Evolutionary conservation across 1,140 invertebrate genomes (phyloP), one percentile per base, ranked within the genome.

Genomic region (Sinonovacula constricta): DNA sequence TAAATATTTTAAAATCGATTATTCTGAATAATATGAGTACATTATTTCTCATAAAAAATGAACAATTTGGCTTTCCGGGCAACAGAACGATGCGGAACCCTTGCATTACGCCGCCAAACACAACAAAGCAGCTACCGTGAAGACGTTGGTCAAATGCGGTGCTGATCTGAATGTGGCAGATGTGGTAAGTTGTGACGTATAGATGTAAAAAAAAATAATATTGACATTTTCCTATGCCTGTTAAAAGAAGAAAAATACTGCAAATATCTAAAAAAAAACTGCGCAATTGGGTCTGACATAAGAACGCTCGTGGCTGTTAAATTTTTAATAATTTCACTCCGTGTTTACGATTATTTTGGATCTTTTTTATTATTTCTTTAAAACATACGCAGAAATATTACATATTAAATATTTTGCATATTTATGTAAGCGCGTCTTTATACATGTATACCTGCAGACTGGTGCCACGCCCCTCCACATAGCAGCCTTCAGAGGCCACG

Each of bases 381-480:
- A n/a, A n/a, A n/a, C n/a, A n/a, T n/a, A n/a, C n/a, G n/a, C n/a
- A n/a, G n/a, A n/a, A n/a, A n/a, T n/a, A n/a, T n/a, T n/a, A n/a
- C n/a, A n/a, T n/a, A n/a, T n/a, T n/a, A n/a, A n/a, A n/a, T n/a
- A n/a, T n/a, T n/a, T n/a, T n/a, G n/a, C n/a, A n/a, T n/a, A n/a
- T n/a, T n/a, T n/a, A n/a, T n/a, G n/a, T n/a, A n/a, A n/a, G n/a
- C n/a, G n/a, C n/a, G n/a, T n/a, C n/a, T 53, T n/a, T 22, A 53
- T 53, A 18, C 1, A 3, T 53, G 10, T 53, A 18, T 3, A 53
- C n/a, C n/a, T n/a, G n/a, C 63, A 77, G 74, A 15, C 31, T 53
- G 66, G 67, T 2, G 56, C 66, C 2, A 62, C 75, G 0, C 75
- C 75, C 3, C 39, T 78, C 14, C 75, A 78, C 34, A 26, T 63